Percentiles rank a stretch among this genome's conserved stretches.
phyloP scores from a whole-genome alignment of 1,140 invertebrate species.

The Pantala flavescens region DNA sequence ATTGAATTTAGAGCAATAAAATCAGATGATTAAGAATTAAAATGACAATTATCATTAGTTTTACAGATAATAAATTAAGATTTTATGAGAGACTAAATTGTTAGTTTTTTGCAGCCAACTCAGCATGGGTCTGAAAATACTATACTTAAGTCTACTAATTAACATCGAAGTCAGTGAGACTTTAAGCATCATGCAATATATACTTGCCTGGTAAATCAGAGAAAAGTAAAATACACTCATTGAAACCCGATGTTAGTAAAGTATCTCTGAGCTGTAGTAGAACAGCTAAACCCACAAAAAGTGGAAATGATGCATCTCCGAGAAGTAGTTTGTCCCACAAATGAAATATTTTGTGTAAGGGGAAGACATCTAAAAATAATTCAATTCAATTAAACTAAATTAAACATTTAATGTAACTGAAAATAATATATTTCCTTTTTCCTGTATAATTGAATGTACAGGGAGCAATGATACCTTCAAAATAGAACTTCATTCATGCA shows the following conservation, averaged over 20 bases:
- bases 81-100: too few relatives aligned
- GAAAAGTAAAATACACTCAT: conserved; percentile 94
- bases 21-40: too few relatives aligned
- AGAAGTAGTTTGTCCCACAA: conserved; percentile 94
- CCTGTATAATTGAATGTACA: too few relatives aligned
- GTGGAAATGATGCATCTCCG: conserved; percentile 85
- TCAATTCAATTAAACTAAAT: not conserved
- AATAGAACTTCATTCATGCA: conserved; percentile 5
- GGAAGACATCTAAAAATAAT: conserved; percentile 77
- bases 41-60: too few relatives aligned
- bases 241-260: conserved; percentile 81
- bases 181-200: not conserved
- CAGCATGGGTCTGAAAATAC: too few relatives aligned
- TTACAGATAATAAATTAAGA: too few relatives aligned
- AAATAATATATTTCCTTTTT: too few relatives aligned
- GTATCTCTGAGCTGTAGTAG: conserved; percentile 77
- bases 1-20: too few relatives aligned
- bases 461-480: too few relatives aligned
- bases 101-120: too few relatives aligned
- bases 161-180: too few relatives aligned
- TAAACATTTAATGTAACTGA: not conserved
- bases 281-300: conserved; percentile 91
- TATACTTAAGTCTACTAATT: too few relatives aligned
- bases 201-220: conserved; percentile 78
- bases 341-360: conserved; percentile 95